phyloP scores from a whole-genome alignment of 2,888 invertebrate species.

The Theretra japonica region DNA sequence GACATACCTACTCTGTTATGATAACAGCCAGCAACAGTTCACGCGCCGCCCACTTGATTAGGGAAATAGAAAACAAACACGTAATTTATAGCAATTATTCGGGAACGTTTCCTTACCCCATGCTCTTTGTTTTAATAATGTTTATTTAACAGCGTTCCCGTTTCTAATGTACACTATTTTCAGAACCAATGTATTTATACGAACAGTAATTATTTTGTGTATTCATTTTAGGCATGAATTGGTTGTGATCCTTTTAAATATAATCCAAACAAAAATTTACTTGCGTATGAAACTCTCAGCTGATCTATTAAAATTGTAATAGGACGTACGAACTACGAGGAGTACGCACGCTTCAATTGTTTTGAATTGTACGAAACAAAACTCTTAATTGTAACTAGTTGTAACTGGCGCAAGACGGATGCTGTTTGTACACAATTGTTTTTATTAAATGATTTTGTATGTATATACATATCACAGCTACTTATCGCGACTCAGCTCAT shows the following conservation, averaged over 20 bases:
- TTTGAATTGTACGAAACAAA: slow-evolving; percentile 69
- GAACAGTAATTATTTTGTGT: neutral
- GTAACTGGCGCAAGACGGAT: slow-evolving; percentile 62
- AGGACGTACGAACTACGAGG: slow-evolving; percentile 53
- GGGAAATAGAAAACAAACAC: slow-evolving; percentile 28
- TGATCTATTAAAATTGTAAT: slow-evolving; percentile 51
- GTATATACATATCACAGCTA: slow-evolving; percentile 31
- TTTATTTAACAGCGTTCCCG: neutral
- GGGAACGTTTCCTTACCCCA: neutral
- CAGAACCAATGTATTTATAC: neutral
- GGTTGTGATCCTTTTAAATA: neutral
- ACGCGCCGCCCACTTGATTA: slow-evolving; percentile 46
- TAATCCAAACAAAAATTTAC: slow-evolving; percentile 5
- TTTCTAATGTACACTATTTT: no score
- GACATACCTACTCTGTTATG: slow-evolving; percentile 55
- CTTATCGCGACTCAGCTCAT: neutral
- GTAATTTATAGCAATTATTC: slow-evolving; percentile 21
- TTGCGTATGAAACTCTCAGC: slow-evolving; percentile 33
- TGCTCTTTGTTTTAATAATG: slow-evolving; percentile 10
- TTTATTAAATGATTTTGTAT: neutral
- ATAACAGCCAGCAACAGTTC: slow-evolving; percentile 50
- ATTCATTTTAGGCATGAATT: neutral
- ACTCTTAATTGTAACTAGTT: slow-evolving; percentile 73
- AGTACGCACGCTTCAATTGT: slow-evolving; percentile 66
- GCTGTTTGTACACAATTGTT: slow-evolving; percentile 32